These are phyloP conservation scores for Portevinia maculata DNA, from an alignment of 2,888 invertebrate species.

Conservation along the genomic window DNA sequence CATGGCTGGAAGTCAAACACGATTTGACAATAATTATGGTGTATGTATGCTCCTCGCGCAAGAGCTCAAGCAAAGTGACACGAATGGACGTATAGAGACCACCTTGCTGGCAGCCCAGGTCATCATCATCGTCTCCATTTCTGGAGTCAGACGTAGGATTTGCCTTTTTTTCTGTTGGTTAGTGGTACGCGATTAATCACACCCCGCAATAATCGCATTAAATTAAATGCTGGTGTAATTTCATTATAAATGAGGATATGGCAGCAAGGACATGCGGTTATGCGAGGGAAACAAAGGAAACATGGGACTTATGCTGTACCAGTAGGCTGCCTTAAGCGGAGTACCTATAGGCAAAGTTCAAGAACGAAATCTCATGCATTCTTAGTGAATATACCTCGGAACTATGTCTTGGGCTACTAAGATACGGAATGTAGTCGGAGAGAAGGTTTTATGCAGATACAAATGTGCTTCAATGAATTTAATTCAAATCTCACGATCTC, in stretches of 20 bases:
- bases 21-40: conserved; percentile 62
- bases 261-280: conserved; percentile 49
- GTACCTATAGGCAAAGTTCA: too few species aligned
- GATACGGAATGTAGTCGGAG: conserved; percentile 16
- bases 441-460: conserved; percentile 20
- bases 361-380: conserved; percentile 3
- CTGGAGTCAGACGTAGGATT: conserved; percentile 19
- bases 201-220: conserved; percentile 67
- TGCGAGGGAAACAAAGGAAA: conserved; percentile 38
- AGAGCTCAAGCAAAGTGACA: conserved; percentile 47
- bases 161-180: conserved; percentile 1
- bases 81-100: conserved; percentile 57
- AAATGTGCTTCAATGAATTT: conserved; percentile 17
- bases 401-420: conserved; percentile 16
- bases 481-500: conserved; percentile 31
- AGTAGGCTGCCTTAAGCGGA: conserved; percentile 5
- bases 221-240: conserved; percentile 61
- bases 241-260: conserved; percentile 55
- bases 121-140: conserved; percentile 53
- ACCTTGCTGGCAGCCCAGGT: conserved; percentile 53
- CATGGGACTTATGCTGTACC: background rate
- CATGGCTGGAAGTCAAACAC: conserved; percentile 55
- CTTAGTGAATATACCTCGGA: background rate
- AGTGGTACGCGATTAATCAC: conserved; percentile 58
- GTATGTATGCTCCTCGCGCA: conserved; percentile 17